These are phyloP conservation scores for Hypomecis punctinalis DNA, from an alignment of 2,888 invertebrate genomes.

Conservation along the genomic window DNA sequence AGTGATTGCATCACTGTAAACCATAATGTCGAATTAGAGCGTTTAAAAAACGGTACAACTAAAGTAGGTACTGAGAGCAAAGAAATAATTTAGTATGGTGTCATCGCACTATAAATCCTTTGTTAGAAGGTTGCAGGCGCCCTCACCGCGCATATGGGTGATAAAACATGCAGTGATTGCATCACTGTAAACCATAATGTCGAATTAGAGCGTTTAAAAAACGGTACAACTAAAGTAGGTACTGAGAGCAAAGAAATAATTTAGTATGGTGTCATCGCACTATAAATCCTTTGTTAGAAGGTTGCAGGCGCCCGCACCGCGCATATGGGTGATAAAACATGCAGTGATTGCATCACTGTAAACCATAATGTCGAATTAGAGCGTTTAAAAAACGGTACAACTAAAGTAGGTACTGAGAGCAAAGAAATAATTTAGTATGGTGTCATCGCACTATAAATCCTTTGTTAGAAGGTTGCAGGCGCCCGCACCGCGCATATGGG, in stretches of 20 bases:
- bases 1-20: background rate
- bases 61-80: too few species aligned
- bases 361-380: background rate
- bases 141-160: conserved; percentile 13
- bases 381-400: background rate
- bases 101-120: conserved; percentile 50
- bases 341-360: background rate
- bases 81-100: conserved; percentile 40
- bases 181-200: background rate
- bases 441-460: conserved; percentile 50
- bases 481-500: conserved; percentile 13
- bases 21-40: background rate
- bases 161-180: background rate
- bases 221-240: too few species aligned
- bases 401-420: too few species aligned
- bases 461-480: conserved; percentile 43
- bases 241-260: conserved; percentile 15
- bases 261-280: conserved; percentile 48
- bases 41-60: background rate
- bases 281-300: conserved; percentile 49
- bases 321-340: conserved; percentile 16
- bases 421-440: conserved; percentile 35
- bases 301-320: conserved; percentile 29
- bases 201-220: background rate
- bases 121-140: conserved; percentile 42